Percentiles rank a stretch among this genome's conserved stretches.
Conservation (phyloP, 2,797 vertebrate species). For the Podarcis siculus region DNA sequence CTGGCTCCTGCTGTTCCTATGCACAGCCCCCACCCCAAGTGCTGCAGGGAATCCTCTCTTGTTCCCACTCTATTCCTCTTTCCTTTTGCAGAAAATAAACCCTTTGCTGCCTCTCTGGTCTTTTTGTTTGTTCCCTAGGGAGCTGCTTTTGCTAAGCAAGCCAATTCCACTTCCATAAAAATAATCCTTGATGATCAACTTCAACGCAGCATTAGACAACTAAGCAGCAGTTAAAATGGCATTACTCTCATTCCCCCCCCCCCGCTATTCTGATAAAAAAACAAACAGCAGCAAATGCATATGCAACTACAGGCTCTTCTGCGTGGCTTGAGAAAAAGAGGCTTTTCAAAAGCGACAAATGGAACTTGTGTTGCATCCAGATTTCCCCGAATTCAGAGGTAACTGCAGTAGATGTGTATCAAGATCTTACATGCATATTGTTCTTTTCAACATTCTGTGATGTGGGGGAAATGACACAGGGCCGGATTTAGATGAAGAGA, state of each 20-base stretch:
- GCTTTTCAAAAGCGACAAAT: neutral
- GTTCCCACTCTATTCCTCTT: neutral
- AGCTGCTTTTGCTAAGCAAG: conserved; percentile 14
- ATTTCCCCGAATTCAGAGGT: neutral
- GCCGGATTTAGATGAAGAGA: no score
- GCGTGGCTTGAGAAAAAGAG: neutral
- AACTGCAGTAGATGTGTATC: neutral
- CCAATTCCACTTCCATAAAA: conserved; percentile 16
- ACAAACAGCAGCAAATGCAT: neutral
- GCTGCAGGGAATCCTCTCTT: neutral
- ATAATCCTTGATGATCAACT: neutral
- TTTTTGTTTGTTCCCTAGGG: conserved; percentile 3
- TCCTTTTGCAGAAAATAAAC: conserved; percentile 4
- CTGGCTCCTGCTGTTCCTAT: neutral
- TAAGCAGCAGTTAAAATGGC: neutral
- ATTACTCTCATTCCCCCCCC: neutral
- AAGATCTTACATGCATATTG: neutral
- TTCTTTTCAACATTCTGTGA: neutral
- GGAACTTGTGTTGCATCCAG: neutral
- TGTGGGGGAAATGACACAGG: neutral
- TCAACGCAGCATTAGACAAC: neutral
- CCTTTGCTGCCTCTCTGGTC: neutral
- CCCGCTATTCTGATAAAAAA: neutral
- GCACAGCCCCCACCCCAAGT: neutral
- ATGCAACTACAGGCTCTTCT: neutral